These are phyloP conservation scores for Tinea semifulvella DNA, from an alignment of 2,888 invertebrate genomes.

Conservation along the genomic window DNA sequence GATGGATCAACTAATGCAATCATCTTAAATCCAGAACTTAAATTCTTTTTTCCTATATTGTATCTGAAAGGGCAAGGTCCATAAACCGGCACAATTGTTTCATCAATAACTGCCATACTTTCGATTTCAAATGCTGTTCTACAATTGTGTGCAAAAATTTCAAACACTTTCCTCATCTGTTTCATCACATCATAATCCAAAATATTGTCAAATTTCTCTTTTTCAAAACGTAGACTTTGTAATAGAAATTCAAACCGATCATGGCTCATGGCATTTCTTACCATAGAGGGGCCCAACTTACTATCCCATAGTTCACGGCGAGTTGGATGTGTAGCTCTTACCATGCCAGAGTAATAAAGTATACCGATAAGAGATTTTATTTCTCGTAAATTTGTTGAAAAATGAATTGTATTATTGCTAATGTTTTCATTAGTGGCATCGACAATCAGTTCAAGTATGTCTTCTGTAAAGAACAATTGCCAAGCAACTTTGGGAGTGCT, in stretches of 20 bases:
- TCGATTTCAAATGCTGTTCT: conserved; percentile 40
- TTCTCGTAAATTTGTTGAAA: conserved; percentile 37
- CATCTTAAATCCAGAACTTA: conserved; percentile 48
- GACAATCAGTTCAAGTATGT: conserved; percentile 48
- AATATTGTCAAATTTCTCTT: conserved; percentile 30
- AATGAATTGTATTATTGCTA: conserved; percentile 26
- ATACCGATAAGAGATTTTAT: conserved; percentile 51
- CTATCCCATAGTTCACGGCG: conserved; percentile 46
- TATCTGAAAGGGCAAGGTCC: conserved; percentile 56
- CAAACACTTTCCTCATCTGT: conserved; percentile 50
- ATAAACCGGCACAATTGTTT: conserved; percentile 47
- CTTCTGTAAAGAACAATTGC: conserved; percentile 49
- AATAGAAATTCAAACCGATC: conserved; percentile 48
- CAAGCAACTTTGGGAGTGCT: conserved; percentile 43
- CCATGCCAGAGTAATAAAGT: conserved; percentile 50
- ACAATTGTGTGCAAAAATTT: conserved; percentile 55
- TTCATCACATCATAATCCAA: conserved; percentile 45
- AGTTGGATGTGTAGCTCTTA: conserved; percentile 48
- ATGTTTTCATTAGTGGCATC: conserved; percentile 49
- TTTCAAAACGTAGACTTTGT: conserved; percentile 44
- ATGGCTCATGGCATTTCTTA: conserved; percentile 41
- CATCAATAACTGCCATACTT: conserved; percentile 45
- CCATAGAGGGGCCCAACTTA: conserved; percentile 37
- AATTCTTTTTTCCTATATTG: conserved; percentile 41
- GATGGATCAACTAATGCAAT: conserved; percentile 45